Base-by-base conservation (phyloP, 2,797 vertebrate species). In the Anabacerthia variegaticeps region DNA sequence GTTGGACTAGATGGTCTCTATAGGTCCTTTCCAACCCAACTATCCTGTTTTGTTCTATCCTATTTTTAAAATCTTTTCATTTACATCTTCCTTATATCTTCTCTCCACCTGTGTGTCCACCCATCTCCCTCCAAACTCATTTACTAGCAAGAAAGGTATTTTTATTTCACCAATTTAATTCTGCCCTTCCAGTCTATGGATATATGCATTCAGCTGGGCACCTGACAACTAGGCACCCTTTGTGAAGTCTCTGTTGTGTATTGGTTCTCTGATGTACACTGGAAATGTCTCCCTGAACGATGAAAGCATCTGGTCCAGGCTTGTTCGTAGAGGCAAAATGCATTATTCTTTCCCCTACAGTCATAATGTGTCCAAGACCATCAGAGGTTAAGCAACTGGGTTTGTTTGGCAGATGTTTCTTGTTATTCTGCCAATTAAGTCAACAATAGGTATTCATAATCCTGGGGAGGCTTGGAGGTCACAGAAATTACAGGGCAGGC, bases 401-500 rank as follows among this genome's bases (percentile, higher is more conserved):
- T 88, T 95, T 72, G 28, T 91, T 89, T 96, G 82, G 82, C 95
- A 92, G 85, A 95, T 95, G 87, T 92, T 96, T 95, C 85, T 95
- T 88, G 39, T 96, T 96, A 59, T 88, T 94, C 75, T 93, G 89
- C 69, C 76, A 95, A 83, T 95, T 91, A 94, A 95, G 82, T 88
- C 91, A 96, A 95, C 91, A 95, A 89, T 94, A 92, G 76, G 82
- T 96, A 94, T 96, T 95, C 94, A 94, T 87, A 91, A 78, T 94
- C 71, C 66, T 88, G 75, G 66, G 65, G 39, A 85, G 54, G 30
- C 72, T 96, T 91, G 66, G 82, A 91, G 66, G 39, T 92, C 73
- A 85, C 15, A 78, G 72, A 95, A 95, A 93, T 91, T 94, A 78
- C 32, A 81, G 66, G 46, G 28, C 36, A 76, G 52, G 67, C 78